These are phyloP conservation scores for Thamnophis elegans DNA, from an alignment of 2,797 vertebrate genomes.

Conservation along the genomic window DNA sequence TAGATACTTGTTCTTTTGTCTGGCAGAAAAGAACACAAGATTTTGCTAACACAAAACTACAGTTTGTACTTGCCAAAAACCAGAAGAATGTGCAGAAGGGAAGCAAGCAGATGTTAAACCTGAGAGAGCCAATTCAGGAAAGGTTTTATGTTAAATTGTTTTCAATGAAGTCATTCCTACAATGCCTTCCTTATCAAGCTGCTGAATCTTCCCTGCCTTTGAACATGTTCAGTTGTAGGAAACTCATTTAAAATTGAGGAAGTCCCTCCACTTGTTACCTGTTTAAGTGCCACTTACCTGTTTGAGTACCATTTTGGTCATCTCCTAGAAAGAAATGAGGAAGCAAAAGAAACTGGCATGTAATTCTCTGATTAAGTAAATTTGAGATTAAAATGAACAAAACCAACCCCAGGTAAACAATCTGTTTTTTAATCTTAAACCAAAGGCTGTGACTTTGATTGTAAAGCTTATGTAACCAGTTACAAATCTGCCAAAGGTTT, in stretches of 20 bases:
- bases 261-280: neutral
- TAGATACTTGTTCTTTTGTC: neutral
- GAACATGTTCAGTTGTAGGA: neutral
- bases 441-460: neutral
- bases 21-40: neutral
- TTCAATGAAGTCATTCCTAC: neutral
- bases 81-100: neutral
- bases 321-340: constrained; percentile 13
- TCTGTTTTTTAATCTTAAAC: neutral
- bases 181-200: neutral
- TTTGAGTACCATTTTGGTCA: neutral
- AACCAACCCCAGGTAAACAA: neutral
- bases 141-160: neutral
- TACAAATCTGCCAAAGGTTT: neutral
- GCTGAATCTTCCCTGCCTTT: neutral
- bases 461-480: neutral
- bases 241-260: neutral
- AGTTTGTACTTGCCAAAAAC: neutral
- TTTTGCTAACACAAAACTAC: neutral
- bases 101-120: neutral
- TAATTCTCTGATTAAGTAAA: neutral
- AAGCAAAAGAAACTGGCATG: neutral
- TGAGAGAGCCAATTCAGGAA: neutral
- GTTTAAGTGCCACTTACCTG: neutral
- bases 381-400: neutral